Conservation (phyloP, 2,113 vertebrate genomes). For the Scatophagus argus region DNA sequence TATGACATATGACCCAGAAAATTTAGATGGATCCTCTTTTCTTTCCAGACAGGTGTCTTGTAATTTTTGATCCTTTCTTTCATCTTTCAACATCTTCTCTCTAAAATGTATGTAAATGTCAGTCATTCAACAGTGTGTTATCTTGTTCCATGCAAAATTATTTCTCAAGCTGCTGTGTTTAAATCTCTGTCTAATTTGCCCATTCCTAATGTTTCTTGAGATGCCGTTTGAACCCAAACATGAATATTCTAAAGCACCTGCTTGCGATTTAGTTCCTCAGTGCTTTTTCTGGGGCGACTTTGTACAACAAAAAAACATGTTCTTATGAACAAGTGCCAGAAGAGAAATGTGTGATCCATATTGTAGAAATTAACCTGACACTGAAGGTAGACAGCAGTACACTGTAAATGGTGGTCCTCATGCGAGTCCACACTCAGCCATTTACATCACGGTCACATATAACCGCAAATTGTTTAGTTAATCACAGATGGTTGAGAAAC, state of each 20-base stretch:
- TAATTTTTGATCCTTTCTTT: background rate
- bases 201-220: slow-evolving; percentile 8
- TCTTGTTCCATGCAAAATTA: background rate
- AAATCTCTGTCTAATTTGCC: background rate
- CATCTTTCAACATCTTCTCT: background rate
- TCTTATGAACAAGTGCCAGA: slow-evolving; percentile 15
- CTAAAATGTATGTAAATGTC: too few relatives aligned
- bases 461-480: slow-evolving; percentile 39
- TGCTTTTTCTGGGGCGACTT: background rate
- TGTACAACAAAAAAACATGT: slow-evolving; percentile 1
- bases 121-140: background rate
- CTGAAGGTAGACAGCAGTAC: slow-evolving; percentile 19
- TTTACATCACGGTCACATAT: slow-evolving; percentile 31
- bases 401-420: slow-evolving; percentile 21
- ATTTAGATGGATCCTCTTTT: background rate
- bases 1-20: background rate
- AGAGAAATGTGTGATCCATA: slow-evolving; percentile 23
- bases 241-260: background rate
- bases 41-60: background rate
- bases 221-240: background rate
- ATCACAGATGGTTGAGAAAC: slow-evolving; percentile 43
- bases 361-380: slow-evolving; percentile 38
- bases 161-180: background rate
- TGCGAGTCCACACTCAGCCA: slow-evolving; percentile 20
- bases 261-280: background rate